Percentiles rank a stretch among this genome's conserved stretches.
Conservation (phyloP, 2,888 invertebrate species). For the Athalia rosae region DNA sequence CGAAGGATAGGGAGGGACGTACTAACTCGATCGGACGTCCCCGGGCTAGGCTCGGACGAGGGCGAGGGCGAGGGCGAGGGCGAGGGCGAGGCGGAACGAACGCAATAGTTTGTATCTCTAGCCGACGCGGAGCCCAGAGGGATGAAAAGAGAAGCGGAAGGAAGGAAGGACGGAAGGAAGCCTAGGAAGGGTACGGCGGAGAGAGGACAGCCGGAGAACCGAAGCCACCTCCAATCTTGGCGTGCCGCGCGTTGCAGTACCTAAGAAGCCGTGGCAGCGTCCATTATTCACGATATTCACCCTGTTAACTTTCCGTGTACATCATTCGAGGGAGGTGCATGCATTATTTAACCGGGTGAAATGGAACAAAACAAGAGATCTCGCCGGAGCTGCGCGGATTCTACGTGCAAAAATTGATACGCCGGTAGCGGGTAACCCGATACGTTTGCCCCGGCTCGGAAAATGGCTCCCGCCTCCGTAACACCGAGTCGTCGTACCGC, state of each 20-base stretch:
- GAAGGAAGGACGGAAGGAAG: constrained; percentile 35
- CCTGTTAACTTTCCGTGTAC: constrained; percentile 33
- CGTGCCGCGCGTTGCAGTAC: constrained; percentile 49
- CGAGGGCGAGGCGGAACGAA: constrained; percentile 51
- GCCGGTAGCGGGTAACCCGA: no score
- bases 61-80: constrained; percentile 53
- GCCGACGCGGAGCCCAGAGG: constrained; percentile 37
- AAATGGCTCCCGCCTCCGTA: no score
- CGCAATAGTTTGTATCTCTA: constrained; percentile 65
- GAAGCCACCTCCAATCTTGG: constrained; percentile 51
- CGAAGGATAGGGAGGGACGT: constrained; percentile 52
- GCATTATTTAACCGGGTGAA: constrained; percentile 36
- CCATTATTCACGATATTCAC: constrained; percentile 45
- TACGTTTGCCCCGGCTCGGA: no score
- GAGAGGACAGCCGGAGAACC: constrained; percentile 50
- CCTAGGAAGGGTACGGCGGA: constrained; percentile 4
- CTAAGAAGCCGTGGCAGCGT: constrained; percentile 66
- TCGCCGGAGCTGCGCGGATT: neutral
- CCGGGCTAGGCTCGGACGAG: constrained; percentile 53
- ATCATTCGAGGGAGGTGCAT: constrained; percentile 13
- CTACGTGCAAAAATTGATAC: constrained; percentile 4
- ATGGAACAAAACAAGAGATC: constrained; percentile 5
- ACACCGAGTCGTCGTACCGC: no score
- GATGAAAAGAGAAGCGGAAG: constrained; percentile 41
- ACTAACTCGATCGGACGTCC: constrained; percentile 68